phyloP scores from a whole-genome alignment of 2,113 vertebrate species.

The Hippoglossus stenolepis region DNA sequence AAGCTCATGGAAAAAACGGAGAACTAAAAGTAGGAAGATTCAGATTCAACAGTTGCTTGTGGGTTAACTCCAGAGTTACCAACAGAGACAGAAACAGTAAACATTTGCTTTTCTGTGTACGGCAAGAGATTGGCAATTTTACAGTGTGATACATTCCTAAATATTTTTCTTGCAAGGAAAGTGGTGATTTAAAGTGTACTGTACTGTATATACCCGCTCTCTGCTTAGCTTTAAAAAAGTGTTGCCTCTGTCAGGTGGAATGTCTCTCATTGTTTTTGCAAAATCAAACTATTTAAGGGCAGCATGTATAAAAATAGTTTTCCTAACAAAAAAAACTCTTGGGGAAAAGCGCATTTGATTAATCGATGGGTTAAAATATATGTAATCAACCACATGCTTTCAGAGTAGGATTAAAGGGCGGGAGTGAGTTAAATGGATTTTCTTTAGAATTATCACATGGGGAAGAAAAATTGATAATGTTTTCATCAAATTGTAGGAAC shows the following conservation, averaged over 20 bases:
- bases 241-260: constrained; percentile 16
- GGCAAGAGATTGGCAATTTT: background rate
- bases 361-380: background rate
- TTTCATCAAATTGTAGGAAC: background rate
- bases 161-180: constrained; percentile 26
- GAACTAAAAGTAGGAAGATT: too few species aligned
- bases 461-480: too few species aligned
- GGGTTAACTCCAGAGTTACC: background rate
- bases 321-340: background rate
- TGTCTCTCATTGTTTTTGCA: constrained; percentile 2
- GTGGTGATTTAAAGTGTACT: constrained; percentile 17
- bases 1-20: background rate
- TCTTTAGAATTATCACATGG: too few species aligned
- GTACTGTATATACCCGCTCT: constrained; percentile 8
- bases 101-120: constrained; percentile 3
- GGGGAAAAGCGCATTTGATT: background rate
- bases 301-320: constrained; percentile 4
- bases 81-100: background rate
- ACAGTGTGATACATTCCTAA: constrained; percentile 2
- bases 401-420: background rate
- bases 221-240: constrained; percentile 28
- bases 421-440: background rate
- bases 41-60: constrained; percentile 11
- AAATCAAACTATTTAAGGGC: background rate
- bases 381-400: constrained; percentile 1